phyloP scores from a whole-genome alignment of 2,797 vertebrate species.

The Epinephelus coioides region DNA sequence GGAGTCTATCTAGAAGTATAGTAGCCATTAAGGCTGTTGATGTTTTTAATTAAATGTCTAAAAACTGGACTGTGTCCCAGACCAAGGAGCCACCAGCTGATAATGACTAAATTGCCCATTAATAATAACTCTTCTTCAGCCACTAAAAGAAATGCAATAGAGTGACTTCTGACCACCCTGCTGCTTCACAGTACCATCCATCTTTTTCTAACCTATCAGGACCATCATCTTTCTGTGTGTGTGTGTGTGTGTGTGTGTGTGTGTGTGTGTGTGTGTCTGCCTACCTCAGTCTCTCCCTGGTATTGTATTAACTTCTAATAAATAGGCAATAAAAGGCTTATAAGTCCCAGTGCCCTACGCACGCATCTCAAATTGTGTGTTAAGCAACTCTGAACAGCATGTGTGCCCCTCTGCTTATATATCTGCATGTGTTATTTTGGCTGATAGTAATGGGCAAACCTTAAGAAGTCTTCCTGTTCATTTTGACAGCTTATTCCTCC shows the following conservation, averaged over 20 bases:
- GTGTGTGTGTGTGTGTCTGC: neutral
- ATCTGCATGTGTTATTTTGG: conserved; percentile 27
- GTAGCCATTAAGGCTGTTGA: neutral
- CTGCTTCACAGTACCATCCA: neutral
- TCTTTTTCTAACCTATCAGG: neutral
- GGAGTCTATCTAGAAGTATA: too few species aligned
- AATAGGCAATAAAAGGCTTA: conserved; percentile 45
- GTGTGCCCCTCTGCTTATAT: conserved; percentile 6
- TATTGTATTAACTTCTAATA: conserved; percentile 42
- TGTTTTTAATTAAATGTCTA: conserved; percentile 33
- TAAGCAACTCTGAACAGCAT: neutral
- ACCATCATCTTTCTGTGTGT: neutral
- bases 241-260: neutral
- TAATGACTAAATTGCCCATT: conserved; percentile 38
- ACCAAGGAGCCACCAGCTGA: conserved; percentile 5
- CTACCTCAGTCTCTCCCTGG: conserved; percentile 2
- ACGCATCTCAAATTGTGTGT: conserved; percentile 12
- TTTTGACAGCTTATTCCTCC: conserved; percentile 39
- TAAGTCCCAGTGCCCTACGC: conserved; percentile 18
- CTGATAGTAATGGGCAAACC: conserved; percentile 1
- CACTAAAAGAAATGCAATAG: neutral
- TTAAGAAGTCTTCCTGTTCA: conserved; percentile 25
- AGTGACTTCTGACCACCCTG: neutral
- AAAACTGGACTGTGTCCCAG: conserved; percentile 32
- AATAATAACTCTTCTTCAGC: neutral